Percentiles rank a stretch among this genome's conserved stretches.
Conservation (phyloP, 1,140 invertebrate species). For the Epicauta chinensis region DNA sequence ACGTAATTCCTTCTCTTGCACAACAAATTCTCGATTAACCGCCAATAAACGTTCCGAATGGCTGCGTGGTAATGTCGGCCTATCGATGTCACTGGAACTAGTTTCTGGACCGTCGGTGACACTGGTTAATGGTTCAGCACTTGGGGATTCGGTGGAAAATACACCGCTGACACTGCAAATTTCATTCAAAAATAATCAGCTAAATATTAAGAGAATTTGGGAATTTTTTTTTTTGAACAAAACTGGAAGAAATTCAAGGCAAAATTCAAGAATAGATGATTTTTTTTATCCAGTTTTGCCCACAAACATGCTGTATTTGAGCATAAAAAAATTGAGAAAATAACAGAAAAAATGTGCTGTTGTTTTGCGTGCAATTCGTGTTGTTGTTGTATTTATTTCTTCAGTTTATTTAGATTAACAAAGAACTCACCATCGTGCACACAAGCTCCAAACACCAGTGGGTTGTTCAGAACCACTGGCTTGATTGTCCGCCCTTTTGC, state of each 20-base stretch:
- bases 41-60: conserved; percentile 62
- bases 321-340: no score
- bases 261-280: no score
- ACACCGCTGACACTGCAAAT: conserved; percentile 34
- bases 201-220: no score
- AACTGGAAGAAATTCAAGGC: no score
- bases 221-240: no score
- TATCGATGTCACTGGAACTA: conserved; percentile 42
- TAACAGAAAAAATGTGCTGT: no score
- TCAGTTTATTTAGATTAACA: no score
- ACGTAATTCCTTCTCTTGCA: conserved; percentile 70
- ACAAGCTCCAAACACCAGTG: conserved; percentile 21
- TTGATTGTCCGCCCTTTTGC: conserved; percentile 17
- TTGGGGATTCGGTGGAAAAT: conserved; percentile 40
- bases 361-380: no score
- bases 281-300: no score
- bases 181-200: background rate
- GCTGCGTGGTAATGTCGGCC: conserved; percentile 48
- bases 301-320: no score
- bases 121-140: conserved; percentile 36
- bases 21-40: conserved; percentile 62
- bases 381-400: no score
- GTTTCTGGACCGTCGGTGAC: conserved; percentile 37
- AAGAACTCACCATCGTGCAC: conserved; percentile 20
- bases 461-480: conserved; percentile 18